A percentile compares a stretch with the other conserved stretches of the same genome.
These are phyloP conservation scores for Drosophila meridionalis DNA, from an alignment of 2,888 invertebrate species.

Conservation along the genomic window DNA sequence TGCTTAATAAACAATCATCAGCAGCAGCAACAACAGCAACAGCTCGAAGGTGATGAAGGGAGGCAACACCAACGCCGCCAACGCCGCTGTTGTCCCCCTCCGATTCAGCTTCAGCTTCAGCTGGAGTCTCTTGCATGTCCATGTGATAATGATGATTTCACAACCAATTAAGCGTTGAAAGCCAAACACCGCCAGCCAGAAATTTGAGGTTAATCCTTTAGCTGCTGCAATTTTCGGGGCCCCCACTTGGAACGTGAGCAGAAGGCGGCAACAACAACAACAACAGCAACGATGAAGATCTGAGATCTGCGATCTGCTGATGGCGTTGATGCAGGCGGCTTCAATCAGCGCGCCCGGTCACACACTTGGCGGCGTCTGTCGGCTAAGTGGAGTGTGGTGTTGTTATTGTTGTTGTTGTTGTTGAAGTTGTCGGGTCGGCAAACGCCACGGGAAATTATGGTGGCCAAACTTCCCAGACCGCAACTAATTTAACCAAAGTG, in stretches of 20 bases:
- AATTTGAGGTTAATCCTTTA: constrained; percentile 80
- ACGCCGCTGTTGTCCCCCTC: constrained; percentile 14
- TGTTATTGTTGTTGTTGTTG: constrained; percentile 52
- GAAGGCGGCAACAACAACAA: constrained; percentile 67
- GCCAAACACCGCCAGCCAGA: constrained; percentile 81
- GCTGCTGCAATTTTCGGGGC: constrained; percentile 78
- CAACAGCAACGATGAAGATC: constrained; percentile 62
- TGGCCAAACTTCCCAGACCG: constrained; percentile 81
- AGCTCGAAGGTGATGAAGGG: constrained; percentile 55
- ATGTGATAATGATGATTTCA: constrained; percentile 82
- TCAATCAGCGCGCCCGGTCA: constrained; percentile 76
- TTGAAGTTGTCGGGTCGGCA: constrained; percentile 75
- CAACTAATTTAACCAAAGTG: constrained; percentile 81
- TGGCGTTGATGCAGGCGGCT: constrained; percentile 81
- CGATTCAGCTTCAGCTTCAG: neutral
- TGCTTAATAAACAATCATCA: constrained; percentile 82
- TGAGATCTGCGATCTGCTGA: constrained; percentile 70
- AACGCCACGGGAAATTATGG: constrained; percentile 81
- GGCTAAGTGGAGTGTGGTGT: constrained; percentile 61
- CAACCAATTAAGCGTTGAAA: constrained; percentile 82
- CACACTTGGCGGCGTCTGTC: constrained; percentile 74
- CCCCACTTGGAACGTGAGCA: constrained; percentile 68
- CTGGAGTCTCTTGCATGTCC: constrained; percentile 61
- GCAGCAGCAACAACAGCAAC: constrained; percentile 34
- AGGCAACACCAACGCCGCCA: constrained; percentile 35